phyloP scores from a whole-genome alignment of 2,888 invertebrate genomes.

The Polylopha cassiicola region DNA sequence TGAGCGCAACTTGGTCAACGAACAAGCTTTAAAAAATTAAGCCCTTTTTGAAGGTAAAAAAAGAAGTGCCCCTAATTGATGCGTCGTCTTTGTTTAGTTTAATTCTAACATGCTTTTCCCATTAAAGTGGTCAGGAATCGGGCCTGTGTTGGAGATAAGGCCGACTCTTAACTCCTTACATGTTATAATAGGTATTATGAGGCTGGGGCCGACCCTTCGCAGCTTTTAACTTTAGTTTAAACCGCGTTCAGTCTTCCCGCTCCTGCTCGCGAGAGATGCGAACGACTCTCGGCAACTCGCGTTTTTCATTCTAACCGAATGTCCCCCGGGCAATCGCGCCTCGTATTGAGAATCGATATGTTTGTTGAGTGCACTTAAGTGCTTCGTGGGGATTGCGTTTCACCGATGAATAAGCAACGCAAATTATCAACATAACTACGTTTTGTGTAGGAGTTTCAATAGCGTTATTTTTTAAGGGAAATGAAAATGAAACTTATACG shows the following conservation, averaged over 20 bases:
- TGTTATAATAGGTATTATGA: conserved; percentile 70
- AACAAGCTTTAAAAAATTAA: conserved; percentile 70
- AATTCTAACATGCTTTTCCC: conserved; percentile 79
- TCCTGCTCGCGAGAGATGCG: conserved; percentile 57
- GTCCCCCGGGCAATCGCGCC: conserved; percentile 61
- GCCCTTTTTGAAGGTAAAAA: conserved; percentile 59
- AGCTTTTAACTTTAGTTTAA: conserved; percentile 64
- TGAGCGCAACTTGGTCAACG: conserved; percentile 61
- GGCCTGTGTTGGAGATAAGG: conserved; percentile 68
- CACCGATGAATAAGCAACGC: conserved; percentile 65
- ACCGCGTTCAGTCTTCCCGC: conserved; percentile 42
- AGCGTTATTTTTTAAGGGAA: conserved; percentile 7
- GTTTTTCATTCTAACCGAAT: conserved; percentile 67
- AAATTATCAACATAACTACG: conserved; percentile 36
- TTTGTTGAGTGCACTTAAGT: conserved; percentile 73
- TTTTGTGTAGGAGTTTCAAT: conserved; percentile 34
- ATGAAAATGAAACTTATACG: no score
- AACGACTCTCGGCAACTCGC: conserved; percentile 57
- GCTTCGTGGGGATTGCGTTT: conserved; percentile 67
- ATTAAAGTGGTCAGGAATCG: conserved; percentile 77
- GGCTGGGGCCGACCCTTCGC: conserved; percentile 46
- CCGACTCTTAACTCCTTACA: conserved; percentile 73
- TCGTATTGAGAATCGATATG: conserved; percentile 71
- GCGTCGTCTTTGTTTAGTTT: conserved; percentile 78
- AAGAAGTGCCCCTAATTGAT: conserved; percentile 73